Evolutionary conservation across 2,797 vertebrate species (phyloP).

Genomic region (Enteromius anoplus): DNA sequence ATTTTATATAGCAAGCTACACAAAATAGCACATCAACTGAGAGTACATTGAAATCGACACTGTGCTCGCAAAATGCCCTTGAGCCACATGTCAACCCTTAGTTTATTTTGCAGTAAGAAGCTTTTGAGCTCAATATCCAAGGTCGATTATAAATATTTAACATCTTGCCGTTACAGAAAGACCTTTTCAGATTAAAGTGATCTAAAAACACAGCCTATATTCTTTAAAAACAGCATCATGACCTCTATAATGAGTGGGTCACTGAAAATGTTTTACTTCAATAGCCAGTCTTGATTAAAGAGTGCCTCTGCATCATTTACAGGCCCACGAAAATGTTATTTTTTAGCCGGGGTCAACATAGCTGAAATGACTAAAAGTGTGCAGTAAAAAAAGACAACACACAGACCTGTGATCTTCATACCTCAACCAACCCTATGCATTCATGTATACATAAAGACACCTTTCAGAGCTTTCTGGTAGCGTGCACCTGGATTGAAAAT

Average conservation of each 20-base stretch:
- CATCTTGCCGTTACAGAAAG: slow-evolving; percentile 33
- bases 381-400: slow-evolving; percentile 28
- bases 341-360: slow-evolving; percentile 31
- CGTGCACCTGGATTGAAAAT: slow-evolving; percentile 56
- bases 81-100: not conserved
- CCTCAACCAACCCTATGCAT: slow-evolving; percentile 33
- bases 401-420: slow-evolving; percentile 14
- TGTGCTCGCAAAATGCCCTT: not conserved
- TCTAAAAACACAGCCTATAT: slow-evolving; percentile 26
- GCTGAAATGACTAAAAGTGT: slow-evolving; percentile 30
- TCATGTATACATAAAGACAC: slow-evolving; percentile 46
- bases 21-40: slow-evolving; percentile 8
- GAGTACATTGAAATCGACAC: not conserved
- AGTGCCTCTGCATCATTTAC: slow-evolving; percentile 1
- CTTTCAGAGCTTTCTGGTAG: slow-evolving; percentile 52
- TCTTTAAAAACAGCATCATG: slow-evolving; percentile 19
- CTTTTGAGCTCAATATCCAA: slow-evolving; percentile 9
- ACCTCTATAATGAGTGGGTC: slow-evolving; percentile 45
- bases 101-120: slow-evolving; percentile 20
- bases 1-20: not conserved
- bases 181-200: slow-evolving; percentile 40
- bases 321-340: slow-evolving; percentile 30
- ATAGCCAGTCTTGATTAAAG: slow-evolving; percentile 22
- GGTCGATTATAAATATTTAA: slow-evolving; percentile 46
- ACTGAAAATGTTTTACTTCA: slow-evolving; percentile 26